Evolutionary conservation across 37 sponge, comb jelly and placozoan genomes (phyloP).

Genomic region (Chondrilla cf. caribensis): DNA sequence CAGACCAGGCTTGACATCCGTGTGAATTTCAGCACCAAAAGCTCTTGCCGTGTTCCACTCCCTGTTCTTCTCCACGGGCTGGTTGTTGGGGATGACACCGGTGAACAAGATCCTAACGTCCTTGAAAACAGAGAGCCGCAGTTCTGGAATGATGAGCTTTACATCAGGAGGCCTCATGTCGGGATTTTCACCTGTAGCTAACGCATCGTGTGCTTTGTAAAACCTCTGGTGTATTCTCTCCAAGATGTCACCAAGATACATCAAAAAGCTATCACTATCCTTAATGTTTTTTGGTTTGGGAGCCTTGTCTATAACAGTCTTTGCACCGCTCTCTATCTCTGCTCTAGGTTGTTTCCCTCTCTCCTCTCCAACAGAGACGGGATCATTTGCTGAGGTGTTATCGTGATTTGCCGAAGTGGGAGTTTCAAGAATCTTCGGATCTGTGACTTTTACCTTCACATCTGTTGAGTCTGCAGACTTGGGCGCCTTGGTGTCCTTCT

Average conservation of each 20-base stretch:
- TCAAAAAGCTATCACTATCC: constrained; percentile 76
- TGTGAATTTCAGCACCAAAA: constrained; percentile 78
- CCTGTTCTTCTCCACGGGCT: constrained; percentile 58
- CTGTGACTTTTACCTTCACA: not conserved
- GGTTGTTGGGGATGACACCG: constrained; percentile 92
- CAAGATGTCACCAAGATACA: constrained; percentile 57
- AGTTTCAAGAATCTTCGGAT: not conserved
- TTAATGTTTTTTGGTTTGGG: constrained; percentile 32
- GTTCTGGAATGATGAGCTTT: constrained; percentile 75
- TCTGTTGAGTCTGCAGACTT: not conserved
- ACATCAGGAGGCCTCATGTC: constrained; percentile 66
- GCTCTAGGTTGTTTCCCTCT: not conserved
- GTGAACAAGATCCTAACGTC: constrained; percentile 84
- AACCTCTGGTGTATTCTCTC: constrained; percentile 70
- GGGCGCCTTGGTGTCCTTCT: not conserved
- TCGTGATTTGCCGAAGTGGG: not conserved
- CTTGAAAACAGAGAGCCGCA: constrained; percentile 71
- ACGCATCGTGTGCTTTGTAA: constrained; percentile 56
- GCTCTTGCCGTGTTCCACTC: constrained; percentile 93
- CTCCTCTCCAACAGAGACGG: not conserved
- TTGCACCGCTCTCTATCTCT: not conserved
- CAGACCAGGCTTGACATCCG: constrained; percentile 41
- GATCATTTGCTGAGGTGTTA: not conserved
- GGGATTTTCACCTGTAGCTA: not conserved
- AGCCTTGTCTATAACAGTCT: not conserved